Base-by-base conservation (phyloP, 2,888 invertebrate species). In the Cephus sareptanus region DNA sequence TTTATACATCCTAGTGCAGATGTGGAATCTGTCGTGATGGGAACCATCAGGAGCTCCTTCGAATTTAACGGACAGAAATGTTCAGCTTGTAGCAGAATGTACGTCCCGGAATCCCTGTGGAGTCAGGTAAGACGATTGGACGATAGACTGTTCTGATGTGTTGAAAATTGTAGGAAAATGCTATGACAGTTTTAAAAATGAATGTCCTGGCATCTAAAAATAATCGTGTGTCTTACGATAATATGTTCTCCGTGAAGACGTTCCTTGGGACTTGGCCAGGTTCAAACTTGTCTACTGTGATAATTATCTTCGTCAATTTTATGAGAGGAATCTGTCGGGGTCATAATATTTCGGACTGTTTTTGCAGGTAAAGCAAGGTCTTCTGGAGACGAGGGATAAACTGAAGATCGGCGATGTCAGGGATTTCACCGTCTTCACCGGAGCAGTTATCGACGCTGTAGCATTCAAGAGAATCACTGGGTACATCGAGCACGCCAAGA, bases 61-160 rank as follows among this genome's bases (percentile, higher is more conserved):
- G 99, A 99, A 92, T 99, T 95, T 92, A 96, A 96, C 88, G 99
- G 99, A 1, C 99, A 99, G 91, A 99, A 99, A 92, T 99, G 99
- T 92, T 99, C 99, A 2, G 99, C 99, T 0, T 98, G 98, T 90
- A 98, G 98, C n/a, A 94, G 99, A 88, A 95, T 98, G 93, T 99
- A 98, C 92, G 95, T 98, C 75, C 98, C 99, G 1, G 94, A 96
- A 89, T 98, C 98, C 4, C 91, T 98, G 75, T 98, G 97, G 97
- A 93, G 94, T 35, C 89, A 94, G 90, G 94, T 96, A 88, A 83
- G 85, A 23, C 23, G 0, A 23, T 81, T 37, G 68, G 23, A 77
- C 70, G 35, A 74, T 75, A 31, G 71, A 56, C 73, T 69, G 31
- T 13, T 12, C 15, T 73, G 34, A 69, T 11, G 40, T 40, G 1